Base-by-base conservation (phyloP, 2,888 invertebrate genomes). In the Yponomeuta evonymella region DNA sequence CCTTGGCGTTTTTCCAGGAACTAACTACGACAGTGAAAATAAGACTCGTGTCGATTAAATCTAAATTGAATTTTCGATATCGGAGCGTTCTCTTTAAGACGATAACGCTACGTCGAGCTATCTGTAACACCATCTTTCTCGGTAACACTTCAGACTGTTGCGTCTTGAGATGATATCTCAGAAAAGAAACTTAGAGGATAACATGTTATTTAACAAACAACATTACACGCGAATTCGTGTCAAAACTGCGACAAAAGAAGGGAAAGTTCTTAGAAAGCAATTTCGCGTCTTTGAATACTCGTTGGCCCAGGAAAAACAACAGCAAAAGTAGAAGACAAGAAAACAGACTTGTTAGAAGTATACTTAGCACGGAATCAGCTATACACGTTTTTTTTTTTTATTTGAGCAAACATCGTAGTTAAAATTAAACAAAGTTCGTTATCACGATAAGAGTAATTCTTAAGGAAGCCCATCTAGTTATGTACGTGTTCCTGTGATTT, bases 41-140 rank as follows among this genome's bases (percentile, higher is more conserved):
- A 65, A 65, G 29, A 65, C 65, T 29, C 64, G 72, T 70, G 70
- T 73, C 73, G 70, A 75, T 75, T 73, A 73, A 73, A 75, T 74
- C 71, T 71, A 72, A 75, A 75, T 74, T 72, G 73, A 73, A 73
- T 73, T 74, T 9, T 73, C 72, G 64, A 71, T 75, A 74, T 74
- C 71, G 67, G 72, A 69, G 68, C 66, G 69, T 72, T 70, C 23
- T 23, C 48, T 71, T 70, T 66, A 29, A 70, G 64, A 58, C 15
- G 3, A 58, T 58, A 58, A 51, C 1, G 10, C 51, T 51, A 51
- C 51, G 51, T 58, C 2, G 15, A 58, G 51, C 4, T 58, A 15
- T 58, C 51, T 58, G 51, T 58, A 15, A 58, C 51, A 58, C 15
- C 51, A 15, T 58, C 51, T 58, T 58, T 58, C 51, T 12, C 51